Percentiles rank a stretch among this genome's conserved stretches.
These are phyloP conservation scores for Montipora foliosa DNA, from an alignment of 64 coral and sea anemone genomes.

Conservation along the genomic window DNA sequence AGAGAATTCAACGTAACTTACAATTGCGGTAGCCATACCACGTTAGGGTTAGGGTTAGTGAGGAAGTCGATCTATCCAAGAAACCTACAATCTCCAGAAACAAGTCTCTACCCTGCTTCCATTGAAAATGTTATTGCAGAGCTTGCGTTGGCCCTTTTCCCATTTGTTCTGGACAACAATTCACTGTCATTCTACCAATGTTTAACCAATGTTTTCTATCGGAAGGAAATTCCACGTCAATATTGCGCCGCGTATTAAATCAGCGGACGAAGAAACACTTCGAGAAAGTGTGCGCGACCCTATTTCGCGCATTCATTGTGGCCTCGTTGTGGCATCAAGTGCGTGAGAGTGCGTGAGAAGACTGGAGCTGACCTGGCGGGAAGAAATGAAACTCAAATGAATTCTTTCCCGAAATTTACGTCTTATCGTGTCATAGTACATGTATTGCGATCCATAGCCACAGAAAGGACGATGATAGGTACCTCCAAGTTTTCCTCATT, in stretches of 20 bases:
- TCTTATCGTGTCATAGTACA: neutral
- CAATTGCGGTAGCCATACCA: constrained; percentile 19
- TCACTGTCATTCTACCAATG: neutral
- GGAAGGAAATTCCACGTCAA: constrained; percentile 44
- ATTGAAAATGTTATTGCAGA: neutral
- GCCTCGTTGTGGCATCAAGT: constrained; percentile 1
- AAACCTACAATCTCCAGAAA: neutral
- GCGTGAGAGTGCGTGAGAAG: neutral
- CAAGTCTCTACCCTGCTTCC: neutral
- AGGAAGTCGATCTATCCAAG: neutral
- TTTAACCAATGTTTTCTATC: constrained; percentile 11
- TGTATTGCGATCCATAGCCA: neutral
- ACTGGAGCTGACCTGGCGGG: constrained; percentile 34
- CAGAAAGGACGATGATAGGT: constrained; percentile 1
- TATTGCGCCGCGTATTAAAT: constrained; percentile 9
- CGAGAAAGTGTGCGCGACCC: neutral
- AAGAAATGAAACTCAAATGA: neutral
- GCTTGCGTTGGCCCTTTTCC: neutral
- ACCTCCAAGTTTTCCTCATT: constrained; percentile 38
- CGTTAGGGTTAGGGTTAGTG: neutral
- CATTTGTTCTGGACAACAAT: neutral
- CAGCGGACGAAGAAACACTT: neutral
- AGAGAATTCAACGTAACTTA: neutral
- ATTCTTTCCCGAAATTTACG: neutral
- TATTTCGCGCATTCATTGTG: neutral